Percentiles rank a stretch among this genome's conserved stretches.
Conservation (phyloP, 2,113 vertebrate species). For the Leptobrachium ailaonicum region DNA sequence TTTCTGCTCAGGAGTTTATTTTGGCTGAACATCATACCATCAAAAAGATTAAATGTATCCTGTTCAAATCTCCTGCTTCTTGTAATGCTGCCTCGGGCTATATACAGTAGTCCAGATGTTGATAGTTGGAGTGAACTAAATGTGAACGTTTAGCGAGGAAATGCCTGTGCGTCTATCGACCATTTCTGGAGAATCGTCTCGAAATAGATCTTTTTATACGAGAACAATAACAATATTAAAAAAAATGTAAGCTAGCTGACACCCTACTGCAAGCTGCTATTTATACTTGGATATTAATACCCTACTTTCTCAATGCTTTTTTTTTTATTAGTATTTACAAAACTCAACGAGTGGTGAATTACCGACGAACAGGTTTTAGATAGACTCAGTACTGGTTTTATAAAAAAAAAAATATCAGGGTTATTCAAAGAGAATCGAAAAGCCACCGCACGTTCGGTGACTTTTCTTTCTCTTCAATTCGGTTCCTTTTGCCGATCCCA, state of each 20-base stretch:
- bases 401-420: too few relatives aligned
- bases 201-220: not conserved
- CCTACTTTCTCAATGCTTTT: too few relatives aligned
- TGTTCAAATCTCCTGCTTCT: conserved; percentile 72
- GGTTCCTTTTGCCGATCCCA: too few relatives aligned
- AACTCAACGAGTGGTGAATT: too few relatives aligned
- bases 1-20: conserved; percentile 68
- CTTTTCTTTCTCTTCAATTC: too few relatives aligned
- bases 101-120: conserved; percentile 65
- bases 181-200: conserved; percentile 20
- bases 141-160: conserved; percentile 52
- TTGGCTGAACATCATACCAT: conserved; percentile 68
- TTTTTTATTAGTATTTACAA: too few relatives aligned
- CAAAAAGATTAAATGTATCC: conserved; percentile 76
- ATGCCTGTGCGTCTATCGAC: conserved; percentile 41
- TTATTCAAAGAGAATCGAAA: too few relatives aligned
- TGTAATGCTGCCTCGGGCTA: conserved; percentile 64
- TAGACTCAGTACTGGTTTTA: too few relatives aligned
- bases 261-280: not conserved
- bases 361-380: too few relatives aligned
- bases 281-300: not conserved
- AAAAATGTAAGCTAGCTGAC: not conserved
- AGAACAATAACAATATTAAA: not conserved
- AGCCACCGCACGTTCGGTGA: too few relatives aligned
- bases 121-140: conserved; percentile 53